A percentile compares a stretch with the other conserved stretches of the same genome.
phyloP scores from a whole-genome alignment of 2,888 invertebrate species.

The Prionchulus punctatus region DNA sequence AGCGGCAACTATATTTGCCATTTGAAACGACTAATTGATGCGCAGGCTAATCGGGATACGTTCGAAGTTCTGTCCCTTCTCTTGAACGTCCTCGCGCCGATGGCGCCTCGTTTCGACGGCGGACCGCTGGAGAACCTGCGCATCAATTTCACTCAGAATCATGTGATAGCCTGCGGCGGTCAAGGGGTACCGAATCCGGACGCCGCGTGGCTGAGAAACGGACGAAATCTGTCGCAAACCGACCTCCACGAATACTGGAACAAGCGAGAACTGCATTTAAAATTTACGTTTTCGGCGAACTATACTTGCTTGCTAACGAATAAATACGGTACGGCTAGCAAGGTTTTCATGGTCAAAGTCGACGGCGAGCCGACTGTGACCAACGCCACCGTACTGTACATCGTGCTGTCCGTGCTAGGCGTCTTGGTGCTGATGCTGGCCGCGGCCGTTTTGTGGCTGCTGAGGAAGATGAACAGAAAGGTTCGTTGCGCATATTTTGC shows the following conservation, averaged over 20 bases:
- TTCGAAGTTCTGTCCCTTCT: too few species aligned
- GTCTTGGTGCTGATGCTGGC: background rate
- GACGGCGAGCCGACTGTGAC: too few species aligned
- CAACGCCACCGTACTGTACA: too few species aligned
- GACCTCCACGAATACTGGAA: too few species aligned
- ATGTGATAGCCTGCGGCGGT: background rate
- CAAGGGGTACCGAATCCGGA: background rate
- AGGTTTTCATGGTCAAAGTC: background rate
- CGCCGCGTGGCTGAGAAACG: background rate
- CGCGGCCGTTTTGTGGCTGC: background rate
- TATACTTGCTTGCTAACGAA: background rate
- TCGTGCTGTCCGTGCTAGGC: background rate
- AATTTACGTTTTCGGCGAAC: background rate
- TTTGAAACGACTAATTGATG: background rate
- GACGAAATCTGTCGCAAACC: background rate
- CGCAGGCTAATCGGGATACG: background rate
- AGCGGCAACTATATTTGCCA: background rate
- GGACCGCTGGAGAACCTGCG: background rate
- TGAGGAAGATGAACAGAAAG: background rate
- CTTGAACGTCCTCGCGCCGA: background rate
- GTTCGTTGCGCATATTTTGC: too few species aligned
- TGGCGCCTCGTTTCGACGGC: background rate
- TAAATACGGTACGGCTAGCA: background rate
- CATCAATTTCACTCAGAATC: background rate
- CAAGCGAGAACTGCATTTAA: background rate